A percentile compares a stretch with the other conserved stretches of the same genome.
These are phyloP conservation scores for Tribolium madens DNA, from an alignment of 1,140 invertebrate genomes.

Conservation along the genomic window DNA sequence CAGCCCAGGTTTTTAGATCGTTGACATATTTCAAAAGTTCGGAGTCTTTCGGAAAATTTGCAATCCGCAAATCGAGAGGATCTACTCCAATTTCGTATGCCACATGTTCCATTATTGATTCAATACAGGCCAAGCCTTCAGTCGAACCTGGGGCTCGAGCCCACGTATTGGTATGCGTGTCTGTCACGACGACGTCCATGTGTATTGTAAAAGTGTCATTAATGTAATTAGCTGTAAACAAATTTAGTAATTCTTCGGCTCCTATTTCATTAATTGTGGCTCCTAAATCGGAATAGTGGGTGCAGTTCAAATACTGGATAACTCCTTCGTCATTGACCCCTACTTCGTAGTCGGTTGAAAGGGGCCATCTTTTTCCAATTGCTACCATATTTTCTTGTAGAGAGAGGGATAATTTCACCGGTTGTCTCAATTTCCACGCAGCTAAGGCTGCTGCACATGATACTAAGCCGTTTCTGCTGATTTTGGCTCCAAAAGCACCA, in stretches of 20 bases:
- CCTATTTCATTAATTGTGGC: conserved; percentile 49
- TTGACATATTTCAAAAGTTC: conserved; percentile 67
- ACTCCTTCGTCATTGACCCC: conserved; percentile 75
- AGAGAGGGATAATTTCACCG: conserved; percentile 72
- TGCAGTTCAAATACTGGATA: conserved; percentile 75
- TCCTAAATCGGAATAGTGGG: conserved; percentile 77
- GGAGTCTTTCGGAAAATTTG: conserved; percentile 69
- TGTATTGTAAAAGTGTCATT: conserved; percentile 63
- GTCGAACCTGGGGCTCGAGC: conserved; percentile 66
- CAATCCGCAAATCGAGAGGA: conserved; percentile 74
- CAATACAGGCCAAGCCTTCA: conserved; percentile 76
- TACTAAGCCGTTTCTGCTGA: conserved; percentile 67
- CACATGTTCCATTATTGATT: conserved; percentile 87
- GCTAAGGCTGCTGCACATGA: conserved; percentile 71
- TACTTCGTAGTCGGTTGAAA: conserved; percentile 75
- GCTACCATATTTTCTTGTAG: conserved; percentile 75
- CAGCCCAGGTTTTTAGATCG: conserved; percentile 71
- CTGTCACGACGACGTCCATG: conserved; percentile 64
- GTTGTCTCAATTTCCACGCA: conserved; percentile 69
- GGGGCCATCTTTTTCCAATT: conserved; percentile 70
- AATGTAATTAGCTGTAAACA: conserved; percentile 62
- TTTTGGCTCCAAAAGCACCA: conserved; percentile 78
- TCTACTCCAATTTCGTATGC: conserved; percentile 75
- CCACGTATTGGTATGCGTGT: conserved; percentile 65
- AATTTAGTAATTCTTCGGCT: conserved; percentile 37